Base-by-base conservation (phyloP, 1,140 invertebrate species). In the Diplogasteroides magnus region DNA sequence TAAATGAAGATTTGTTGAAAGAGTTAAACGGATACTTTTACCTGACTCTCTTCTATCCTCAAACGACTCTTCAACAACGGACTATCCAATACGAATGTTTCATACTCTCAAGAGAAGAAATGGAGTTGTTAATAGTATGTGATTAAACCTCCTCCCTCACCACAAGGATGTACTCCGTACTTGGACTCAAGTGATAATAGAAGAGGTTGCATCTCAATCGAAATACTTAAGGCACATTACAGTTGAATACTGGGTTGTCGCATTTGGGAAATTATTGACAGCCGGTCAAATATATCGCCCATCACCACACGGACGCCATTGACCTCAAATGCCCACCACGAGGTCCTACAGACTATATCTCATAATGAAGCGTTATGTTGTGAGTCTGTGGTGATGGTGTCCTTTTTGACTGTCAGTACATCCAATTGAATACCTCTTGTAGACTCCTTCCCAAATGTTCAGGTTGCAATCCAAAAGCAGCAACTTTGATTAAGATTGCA, bases 61-160 rank as follows among this genome's bases (percentile, higher is more conserved):
- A 97, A 90, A 82, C 88, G 88, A 84, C 92, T 93, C 78, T 88
- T 90, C 84, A 96, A 98, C 58, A 98, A 85, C 25, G 95, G 94
- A 86, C 94, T 98, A 86, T 97, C 93, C 68, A 97, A 85, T 15
- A 94, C 97, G 82, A 98, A 93, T 31, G 94, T 95, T 86, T 98
- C 96, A 85, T 96, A 99, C 85, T 98, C 96, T 48, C 6, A 11
- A 48, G 37, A 48, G 19, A 11, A 48, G 6, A 11, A 6, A 11
- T 11, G 6, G 6, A 6, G 37, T 48, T 19, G 19, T 11, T 48
- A 6, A 11, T 19, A 48, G 37, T 48, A 48, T 48, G 19, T 48
- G 6, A 48, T 48, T 19, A 11, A 48, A 48, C 37, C 37, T 61
- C 96, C 96, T 56, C 96, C 96, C 87, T 99, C 96, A 57, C 96